Evolutionary conservation across 2,113 vertebrate genomes (phyloP).

Genomic region (Romanogobio albipinnatus): DNA sequence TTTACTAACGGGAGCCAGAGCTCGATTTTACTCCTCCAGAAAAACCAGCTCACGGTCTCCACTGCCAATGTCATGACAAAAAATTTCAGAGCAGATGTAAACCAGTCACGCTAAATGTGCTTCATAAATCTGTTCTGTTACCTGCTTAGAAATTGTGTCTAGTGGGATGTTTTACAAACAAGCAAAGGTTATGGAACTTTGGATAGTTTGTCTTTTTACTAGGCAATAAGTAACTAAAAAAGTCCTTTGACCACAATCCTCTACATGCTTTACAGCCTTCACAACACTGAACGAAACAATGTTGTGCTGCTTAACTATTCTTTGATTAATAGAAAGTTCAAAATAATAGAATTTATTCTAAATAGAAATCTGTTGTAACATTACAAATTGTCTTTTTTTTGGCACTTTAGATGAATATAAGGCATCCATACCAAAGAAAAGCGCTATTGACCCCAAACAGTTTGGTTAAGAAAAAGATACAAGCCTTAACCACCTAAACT

Average conservation of each 20-base stretch:
- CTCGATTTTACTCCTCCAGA: conserved; percentile 23
- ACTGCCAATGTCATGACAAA: not conserved
- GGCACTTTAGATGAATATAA: not conserved
- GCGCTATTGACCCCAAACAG: too few species aligned
- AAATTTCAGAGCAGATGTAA: not conserved
- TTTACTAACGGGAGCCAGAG: conserved; percentile 63
- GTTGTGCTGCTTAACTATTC: too few species aligned
- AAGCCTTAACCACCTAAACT: too few species aligned
- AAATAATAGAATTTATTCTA: not conserved
- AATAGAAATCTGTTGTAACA: not conserved
- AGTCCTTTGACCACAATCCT: not conserved
- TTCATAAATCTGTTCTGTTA: not conserved
- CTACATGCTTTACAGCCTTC: not conserved
- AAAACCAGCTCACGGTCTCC: not conserved
- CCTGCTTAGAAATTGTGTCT: not conserved
- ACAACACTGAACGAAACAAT: not conserved
- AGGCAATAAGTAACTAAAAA: not conserved
- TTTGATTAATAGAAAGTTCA: not conserved
- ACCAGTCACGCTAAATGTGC: not conserved
- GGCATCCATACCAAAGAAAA: not conserved
- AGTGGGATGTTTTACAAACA: not conserved
- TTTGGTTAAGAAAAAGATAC: too few species aligned
- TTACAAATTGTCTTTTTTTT: not conserved
- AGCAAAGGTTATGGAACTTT: not conserved
- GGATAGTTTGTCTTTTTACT: not conserved